Percentiles rank a stretch among this genome's conserved stretches.
Evolutionary conservation across 2,113 vertebrate genomes (phyloP).

Genomic region (Origma solitaria): DNA sequence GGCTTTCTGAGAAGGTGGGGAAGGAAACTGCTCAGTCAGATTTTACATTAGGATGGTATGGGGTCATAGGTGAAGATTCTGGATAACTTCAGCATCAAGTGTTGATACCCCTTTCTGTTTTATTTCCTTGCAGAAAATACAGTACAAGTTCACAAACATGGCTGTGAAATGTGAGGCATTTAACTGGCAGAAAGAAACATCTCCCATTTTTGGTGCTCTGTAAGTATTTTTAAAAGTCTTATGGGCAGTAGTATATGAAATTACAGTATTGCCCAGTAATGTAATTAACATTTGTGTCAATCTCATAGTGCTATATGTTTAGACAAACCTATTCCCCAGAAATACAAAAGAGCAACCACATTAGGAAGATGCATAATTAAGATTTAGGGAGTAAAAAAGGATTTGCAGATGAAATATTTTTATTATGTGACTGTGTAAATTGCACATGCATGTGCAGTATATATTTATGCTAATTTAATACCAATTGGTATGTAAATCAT

Average conservation of each 20-base stretch:
- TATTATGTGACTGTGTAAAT: background rate
- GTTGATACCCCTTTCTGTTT: background rate
- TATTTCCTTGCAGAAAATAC: slow-evolving; percentile 59
- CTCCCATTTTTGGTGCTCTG: slow-evolving; percentile 68
- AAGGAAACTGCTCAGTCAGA: background rate
- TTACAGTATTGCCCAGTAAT: background rate
- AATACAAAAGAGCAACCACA: background rate
- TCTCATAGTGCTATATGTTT: background rate
- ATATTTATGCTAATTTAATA: background rate
- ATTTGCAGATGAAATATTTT: background rate
- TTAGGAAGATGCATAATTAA: background rate
- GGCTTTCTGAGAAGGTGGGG: background rate
- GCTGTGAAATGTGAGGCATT: slow-evolving; percentile 34
- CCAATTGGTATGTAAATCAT: background rate
- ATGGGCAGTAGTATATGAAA: background rate
- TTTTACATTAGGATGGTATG: background rate
- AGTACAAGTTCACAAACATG: slow-evolving; percentile 54
- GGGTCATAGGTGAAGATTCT: background rate
- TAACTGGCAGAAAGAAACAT: slow-evolving; percentile 63
- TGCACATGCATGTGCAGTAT: background rate
- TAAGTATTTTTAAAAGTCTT: slow-evolving; percentile 65
- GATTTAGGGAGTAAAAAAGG: background rate
- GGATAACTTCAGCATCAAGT: background rate
- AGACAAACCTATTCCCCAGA: background rate
- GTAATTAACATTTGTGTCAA: background rate